Base-by-base conservation (phyloP, 1,140 invertebrate species). In the Atta colombica region DNA sequence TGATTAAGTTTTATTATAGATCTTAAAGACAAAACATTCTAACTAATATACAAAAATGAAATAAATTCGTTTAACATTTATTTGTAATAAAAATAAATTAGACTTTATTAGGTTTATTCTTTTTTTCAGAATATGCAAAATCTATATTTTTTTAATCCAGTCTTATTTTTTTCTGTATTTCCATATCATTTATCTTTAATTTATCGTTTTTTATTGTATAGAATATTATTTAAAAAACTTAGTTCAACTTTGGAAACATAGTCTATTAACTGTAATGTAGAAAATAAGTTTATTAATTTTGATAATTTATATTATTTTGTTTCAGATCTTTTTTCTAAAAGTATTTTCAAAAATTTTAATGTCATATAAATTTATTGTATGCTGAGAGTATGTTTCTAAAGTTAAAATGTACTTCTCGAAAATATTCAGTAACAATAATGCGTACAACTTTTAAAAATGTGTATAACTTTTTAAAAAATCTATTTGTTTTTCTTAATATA, bases 131-230 rank as follows among this genome's bases (percentile, higher is more conserved):
- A 74, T 75, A 51, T 84, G 39, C n/a, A 84, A 75, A 84, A 74
- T 74, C 69, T 84, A 84, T 28, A 35, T 49, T 74, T 61, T 74
- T 82, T 61, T 74, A 49, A 49, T 74, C 80, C 80, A 84, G 80
- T 84, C 80, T 84, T 72, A 53, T 45, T 18, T 45, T 72, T 10
- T 71, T 72, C 14, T 61, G 61, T 63, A 75, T 74, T 51, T 51
- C 1, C 39, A 49, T 2, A 69, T 51, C 7, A 16, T 58, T 5
- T 55, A 35, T 14, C 28, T 51, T 49, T 2, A 39, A 58, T 77
- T 61, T n/a, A 31, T 49, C n/a, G 28, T 71, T 55, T 25, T 18
- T 28, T 75, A 21, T 31, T 49, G 3, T 53, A 61, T 16, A 74
- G 39, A 5, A 72, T 69, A n/a, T 61, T 39, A 3, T 14, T 51